Evolutionary conservation across 2,888 invertebrate genomes (phyloP).

Genomic region (Caenorhabditis imperialis): DNA sequence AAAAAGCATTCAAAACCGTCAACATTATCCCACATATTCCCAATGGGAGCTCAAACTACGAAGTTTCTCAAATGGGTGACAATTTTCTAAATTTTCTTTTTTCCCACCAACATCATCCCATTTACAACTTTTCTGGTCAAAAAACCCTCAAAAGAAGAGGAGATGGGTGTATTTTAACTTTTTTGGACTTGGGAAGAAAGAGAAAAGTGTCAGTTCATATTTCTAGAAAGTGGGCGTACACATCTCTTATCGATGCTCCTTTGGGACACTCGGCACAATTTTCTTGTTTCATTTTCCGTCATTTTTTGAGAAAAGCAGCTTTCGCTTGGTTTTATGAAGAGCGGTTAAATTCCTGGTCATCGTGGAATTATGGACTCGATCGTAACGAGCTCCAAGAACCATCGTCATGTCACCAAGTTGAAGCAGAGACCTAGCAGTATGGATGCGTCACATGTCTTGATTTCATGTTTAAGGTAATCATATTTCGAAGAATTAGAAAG

Average conservation of each 20-base stretch:
- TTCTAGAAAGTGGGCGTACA: slow-evolving; percentile 35
- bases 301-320: too few species aligned
- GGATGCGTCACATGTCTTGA: slow-evolving; percentile 49
- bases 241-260: slow-evolving; percentile 42
- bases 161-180: slow-evolving; percentile 7
- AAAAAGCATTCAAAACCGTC: too few species aligned
- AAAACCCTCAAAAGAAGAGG: too few species aligned
- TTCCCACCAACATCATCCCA: too few species aligned
- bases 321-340: too few species aligned
- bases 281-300: slow-evolving; percentile 9
- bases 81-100: too few species aligned
- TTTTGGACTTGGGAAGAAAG: not conserved
- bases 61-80: too few species aligned
- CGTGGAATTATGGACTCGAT: slow-evolving; percentile 33
- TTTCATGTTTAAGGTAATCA: slow-evolving; percentile 42
- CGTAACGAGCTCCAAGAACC: slow-evolving; percentile 32
- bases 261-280: slow-evolving; percentile 11
- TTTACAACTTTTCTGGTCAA: too few species aligned
- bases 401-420: slow-evolving; percentile 21
- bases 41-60: too few species aligned
- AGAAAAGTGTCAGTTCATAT: slow-evolving; percentile 45
- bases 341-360: too few species aligned
- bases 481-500: too few species aligned
- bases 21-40: too few species aligned
- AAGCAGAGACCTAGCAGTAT: slow-evolving; percentile 46